Percentiles rank a stretch among this genome's conserved stretches.
phyloP scores from a whole-genome alignment of 1,140 invertebrate species.

The Drosophila subpulchrella region DNA sequence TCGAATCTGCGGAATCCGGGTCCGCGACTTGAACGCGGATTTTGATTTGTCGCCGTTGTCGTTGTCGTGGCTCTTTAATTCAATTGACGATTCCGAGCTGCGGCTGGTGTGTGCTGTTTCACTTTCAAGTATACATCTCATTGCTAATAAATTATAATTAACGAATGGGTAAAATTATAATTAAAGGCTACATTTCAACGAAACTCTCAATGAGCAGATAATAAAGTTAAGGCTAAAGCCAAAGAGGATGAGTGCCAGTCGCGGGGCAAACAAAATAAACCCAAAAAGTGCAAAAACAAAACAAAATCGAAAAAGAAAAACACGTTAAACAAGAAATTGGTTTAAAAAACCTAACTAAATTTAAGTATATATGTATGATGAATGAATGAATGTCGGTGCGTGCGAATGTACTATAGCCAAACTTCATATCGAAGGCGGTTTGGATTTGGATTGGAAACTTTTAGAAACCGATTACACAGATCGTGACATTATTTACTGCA shows the following conservation, averaged over 20 bases:
- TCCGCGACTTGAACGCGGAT: slow-evolving; percentile 24
- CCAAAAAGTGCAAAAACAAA: slow-evolving; percentile 5
- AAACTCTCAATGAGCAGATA: slow-evolving; percentile 29
- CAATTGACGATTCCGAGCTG: slow-evolving; percentile 58
- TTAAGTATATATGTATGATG: not conserved
- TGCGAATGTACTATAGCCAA: slow-evolving; percentile 11
- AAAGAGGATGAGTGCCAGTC: slow-evolving; percentile 17
- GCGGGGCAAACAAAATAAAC: slow-evolving; percentile 5
- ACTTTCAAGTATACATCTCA: slow-evolving; percentile 36
- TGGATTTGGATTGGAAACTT: slow-evolving; percentile 36
- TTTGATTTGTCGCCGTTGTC: slow-evolving; percentile 17
- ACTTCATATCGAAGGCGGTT: slow-evolving; percentile 38
- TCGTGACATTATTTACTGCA: slow-evolving; percentile 42
- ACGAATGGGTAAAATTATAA: slow-evolving; percentile 47
- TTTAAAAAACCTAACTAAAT: slow-evolving; percentile 37
- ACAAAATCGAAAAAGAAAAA: slow-evolving; percentile 31
- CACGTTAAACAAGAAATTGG: slow-evolving; percentile 61
- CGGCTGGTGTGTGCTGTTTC: slow-evolving; percentile 46
- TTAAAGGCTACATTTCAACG: slow-evolving; percentile 24
- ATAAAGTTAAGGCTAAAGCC: not conserved
- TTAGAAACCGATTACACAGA: slow-evolving; percentile 33
- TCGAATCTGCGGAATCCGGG: slow-evolving; percentile 19
- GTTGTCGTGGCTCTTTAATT: slow-evolving; percentile 58
- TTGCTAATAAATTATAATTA: slow-evolving; percentile 66
- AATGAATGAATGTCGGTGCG: slow-evolving; percentile 23